Evolutionary conservation across 2,888 invertebrate genomes (phyloP).

Genomic region (Sturmia bella): DNA sequence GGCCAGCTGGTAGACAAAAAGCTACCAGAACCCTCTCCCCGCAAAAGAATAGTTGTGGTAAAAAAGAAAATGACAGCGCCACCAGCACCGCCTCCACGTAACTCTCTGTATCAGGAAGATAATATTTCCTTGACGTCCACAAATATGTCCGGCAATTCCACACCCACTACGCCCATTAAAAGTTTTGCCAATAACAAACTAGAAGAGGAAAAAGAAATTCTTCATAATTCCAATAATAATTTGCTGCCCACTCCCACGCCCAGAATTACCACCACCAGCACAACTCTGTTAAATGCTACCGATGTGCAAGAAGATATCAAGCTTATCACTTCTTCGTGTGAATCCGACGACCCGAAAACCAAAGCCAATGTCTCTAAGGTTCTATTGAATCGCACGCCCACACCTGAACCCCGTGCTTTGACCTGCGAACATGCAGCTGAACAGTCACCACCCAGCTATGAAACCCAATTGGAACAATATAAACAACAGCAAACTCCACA

Average conservation of each 20-base stretch:
- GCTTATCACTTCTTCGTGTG: slow-evolving; percentile 8
- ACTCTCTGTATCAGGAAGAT: slow-evolving; percentile 70
- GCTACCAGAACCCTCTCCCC: slow-evolving; percentile 80
- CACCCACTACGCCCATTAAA: slow-evolving; percentile 60
- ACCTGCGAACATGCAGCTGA: slow-evolving; percentile 71
- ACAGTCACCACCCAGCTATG: slow-evolving; percentile 9
- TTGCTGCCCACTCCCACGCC: slow-evolving; percentile 78
- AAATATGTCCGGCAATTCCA: slow-evolving; percentile 68
- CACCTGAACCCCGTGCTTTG: slow-evolving; percentile 76
- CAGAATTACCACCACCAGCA: slow-evolving; percentile 73
- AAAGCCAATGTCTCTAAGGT: slow-evolving; percentile 77
- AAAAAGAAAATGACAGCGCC: slow-evolving; percentile 78
- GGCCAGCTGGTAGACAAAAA: slow-evolving; percentile 13
- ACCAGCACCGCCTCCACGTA: slow-evolving; percentile 78
- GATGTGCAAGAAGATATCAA: slow-evolving; percentile 47
- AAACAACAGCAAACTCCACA: slow-evolving; percentile 56
- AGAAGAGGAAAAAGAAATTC: not conserved
- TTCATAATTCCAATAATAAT: not conserved
- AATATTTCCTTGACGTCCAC: slow-evolving; percentile 74
- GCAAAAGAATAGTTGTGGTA: slow-evolving; percentile 76
- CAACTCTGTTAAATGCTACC: slow-evolving; percentile 67
- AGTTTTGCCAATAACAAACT: not conserved
- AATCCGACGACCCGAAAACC: slow-evolving; percentile 51
- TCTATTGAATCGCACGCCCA: slow-evolving; percentile 78
- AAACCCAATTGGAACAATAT: slow-evolving; percentile 53